Base-by-base conservation (phyloP, 2,888 invertebrate genomes). In the Drosophila siamana region DNA sequence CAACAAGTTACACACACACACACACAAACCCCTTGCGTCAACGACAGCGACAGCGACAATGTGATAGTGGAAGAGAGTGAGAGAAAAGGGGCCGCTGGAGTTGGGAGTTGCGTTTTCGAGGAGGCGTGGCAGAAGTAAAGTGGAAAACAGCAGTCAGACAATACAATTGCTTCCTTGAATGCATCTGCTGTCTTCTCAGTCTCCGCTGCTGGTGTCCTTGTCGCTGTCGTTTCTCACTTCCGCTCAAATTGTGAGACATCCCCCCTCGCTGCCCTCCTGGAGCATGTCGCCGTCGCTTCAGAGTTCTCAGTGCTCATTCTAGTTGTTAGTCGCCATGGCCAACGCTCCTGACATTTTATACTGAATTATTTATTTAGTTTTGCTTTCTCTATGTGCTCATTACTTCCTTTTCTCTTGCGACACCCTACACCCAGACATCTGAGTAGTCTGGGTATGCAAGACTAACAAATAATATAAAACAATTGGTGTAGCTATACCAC, bases 291-390 rank as follows among this genome's bases (percentile, higher is more conserved):
- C 19, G 16, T 7, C n/a, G 1, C 15, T 9, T 8, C 13, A 24
- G 15, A 16, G 30, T 26, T 30, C 43, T 41, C 54, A 22, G 19
- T 11, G 28, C 76, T 43, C 24, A 54, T 66, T 48, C 33, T 48
- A 15, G 38, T 38, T 66, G 72, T 52, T 71, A 66, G 77, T 77
- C 61, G 61, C 70, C 74, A 69, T 66, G 64, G 78, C 65, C 66
- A 84, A 74, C 60, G 74, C 60, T 71, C 52, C 85, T 85, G 88
- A 88, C 89, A 88, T 88, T 85, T 87, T 88, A 73, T 85, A 85
- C 82, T 85, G 87, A 85, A 85, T 88, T 85, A 85, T 85, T 85
- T 88, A 85, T 85, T 79, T 87, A 88, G 88, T 84, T 83, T 78
- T 74, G 69, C 65, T 62, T 69, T 67, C 51, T 68, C 67, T 69